These are phyloP conservation scores for Dryomyza anilis DNA, from an alignment of 2,888 invertebrate genomes.

Conservation along the genomic window DNA sequence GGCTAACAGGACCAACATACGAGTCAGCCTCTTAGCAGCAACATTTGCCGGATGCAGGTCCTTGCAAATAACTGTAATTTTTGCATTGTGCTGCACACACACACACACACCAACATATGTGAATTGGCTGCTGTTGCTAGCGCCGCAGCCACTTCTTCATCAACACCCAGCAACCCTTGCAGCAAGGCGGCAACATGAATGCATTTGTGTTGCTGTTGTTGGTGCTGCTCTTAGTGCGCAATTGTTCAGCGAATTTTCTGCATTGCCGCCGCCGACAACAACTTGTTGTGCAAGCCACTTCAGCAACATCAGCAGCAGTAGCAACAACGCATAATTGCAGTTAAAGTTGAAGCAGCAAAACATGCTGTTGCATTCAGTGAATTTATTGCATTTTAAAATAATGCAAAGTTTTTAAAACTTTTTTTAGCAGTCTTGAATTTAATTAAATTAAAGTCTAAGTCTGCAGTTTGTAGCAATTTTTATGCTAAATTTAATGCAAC, in stretches of 20 bases:
- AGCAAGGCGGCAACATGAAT: not conserved
- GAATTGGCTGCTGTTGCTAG: not conserved
- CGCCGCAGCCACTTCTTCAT: not conserved
- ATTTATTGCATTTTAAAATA: constrained; percentile 28
- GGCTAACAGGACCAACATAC: no score
- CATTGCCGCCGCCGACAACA: constrained; percentile 17
- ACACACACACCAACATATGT: not conserved
- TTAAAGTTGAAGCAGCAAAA: constrained; percentile 29
- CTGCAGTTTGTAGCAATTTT: no score
- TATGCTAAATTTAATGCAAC: no score
- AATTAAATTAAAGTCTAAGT: no score
- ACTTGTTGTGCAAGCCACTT: constrained; percentile 19
- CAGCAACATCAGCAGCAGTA: constrained; percentile 1
- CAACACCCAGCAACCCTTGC: not conserved
- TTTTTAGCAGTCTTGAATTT: no score
- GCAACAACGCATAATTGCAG: not conserved
- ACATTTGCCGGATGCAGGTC: constrained; percentile 16
- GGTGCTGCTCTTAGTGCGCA: not conserved
- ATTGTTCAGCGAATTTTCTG: constrained; percentile 25
- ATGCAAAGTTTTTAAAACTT: constrained; percentile 24
- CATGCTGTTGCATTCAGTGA: no score
- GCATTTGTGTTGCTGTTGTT: constrained; percentile 22
- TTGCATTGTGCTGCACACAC: constrained; percentile 35
- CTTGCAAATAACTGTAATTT: constrained; percentile 51
- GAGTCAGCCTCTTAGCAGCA: not conserved